A percentile compares a stretch with the other conserved stretches of the same genome.
Conservation (phyloP, 2,113 vertebrate species). For the Pica pica region DNA sequence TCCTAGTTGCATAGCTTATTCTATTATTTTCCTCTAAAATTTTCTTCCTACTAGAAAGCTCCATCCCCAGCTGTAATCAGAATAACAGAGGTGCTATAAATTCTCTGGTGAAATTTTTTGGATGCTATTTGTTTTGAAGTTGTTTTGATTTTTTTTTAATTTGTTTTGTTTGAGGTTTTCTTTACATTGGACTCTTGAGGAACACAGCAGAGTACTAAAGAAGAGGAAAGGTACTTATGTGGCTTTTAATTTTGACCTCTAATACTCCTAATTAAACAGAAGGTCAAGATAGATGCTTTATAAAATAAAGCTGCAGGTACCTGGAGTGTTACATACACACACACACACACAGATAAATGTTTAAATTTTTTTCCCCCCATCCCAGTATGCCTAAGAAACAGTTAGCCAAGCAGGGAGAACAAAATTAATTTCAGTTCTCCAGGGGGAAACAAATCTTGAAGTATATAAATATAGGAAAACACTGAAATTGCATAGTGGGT, state of each 20-base stretch:
- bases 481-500: background rate
- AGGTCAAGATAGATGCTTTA: background rate
- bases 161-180: background rate
- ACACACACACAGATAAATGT: rapidly evolving
- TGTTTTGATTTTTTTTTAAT: background rate
- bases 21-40: background rate
- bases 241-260: background rate
- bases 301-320: background rate
- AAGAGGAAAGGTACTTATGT: background rate
- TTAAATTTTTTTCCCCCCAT: background rate
- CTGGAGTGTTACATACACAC: rapidly evolving
- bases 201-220: background rate
- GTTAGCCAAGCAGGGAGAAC: background rate
- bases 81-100: background rate
- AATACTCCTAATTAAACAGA: background rate
- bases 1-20: background rate
- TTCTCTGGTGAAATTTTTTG: background rate
- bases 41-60: background rate
- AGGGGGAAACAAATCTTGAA: background rate
- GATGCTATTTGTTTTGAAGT: background rate
- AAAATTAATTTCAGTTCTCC: background rate
- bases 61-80: background rate
- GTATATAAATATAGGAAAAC: background rate
- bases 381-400: background rate
- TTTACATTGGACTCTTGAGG: background rate